Conservation (phyloP, 2,113 vertebrate species). For the Theropithecus gelada region DNA sequence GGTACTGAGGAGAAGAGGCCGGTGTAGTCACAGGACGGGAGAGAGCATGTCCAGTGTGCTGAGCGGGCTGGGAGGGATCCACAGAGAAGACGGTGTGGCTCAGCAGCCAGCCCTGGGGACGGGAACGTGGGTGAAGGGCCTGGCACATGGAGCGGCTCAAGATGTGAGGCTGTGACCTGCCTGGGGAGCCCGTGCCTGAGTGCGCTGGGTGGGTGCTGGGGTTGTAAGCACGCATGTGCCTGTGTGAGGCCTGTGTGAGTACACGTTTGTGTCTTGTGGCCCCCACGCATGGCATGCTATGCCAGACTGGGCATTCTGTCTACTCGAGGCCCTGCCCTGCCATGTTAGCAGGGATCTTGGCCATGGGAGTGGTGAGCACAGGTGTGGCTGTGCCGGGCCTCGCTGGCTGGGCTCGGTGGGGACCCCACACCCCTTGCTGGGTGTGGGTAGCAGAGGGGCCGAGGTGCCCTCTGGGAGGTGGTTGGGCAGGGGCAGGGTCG, state of each 20-base stretch:
- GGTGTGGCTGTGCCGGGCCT: neutral
- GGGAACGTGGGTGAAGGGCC: too few relatives aligned
- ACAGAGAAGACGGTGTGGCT: neutral
- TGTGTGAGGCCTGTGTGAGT: neutral
- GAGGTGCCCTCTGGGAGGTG: neutral
- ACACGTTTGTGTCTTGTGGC: accelerated
- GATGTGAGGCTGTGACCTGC: accelerated
- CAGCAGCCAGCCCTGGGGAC: too few relatives aligned
- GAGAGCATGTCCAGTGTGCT: neutral
- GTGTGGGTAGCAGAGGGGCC: neutral
- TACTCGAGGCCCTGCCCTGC: accelerated
- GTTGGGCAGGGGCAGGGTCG: neutral
- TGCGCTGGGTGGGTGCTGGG: accelerated
- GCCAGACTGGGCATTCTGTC: neutral
- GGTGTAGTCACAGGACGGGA: accelerated
- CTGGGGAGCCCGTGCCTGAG: neutral
- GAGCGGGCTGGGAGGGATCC: too few relatives aligned
- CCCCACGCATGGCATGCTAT: accelerated
- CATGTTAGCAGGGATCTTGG: neutral
- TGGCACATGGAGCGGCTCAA: neutral
- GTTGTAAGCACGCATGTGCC: accelerated
- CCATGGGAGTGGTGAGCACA: neutral
- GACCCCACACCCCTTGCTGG: neutral
- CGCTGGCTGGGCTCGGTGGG: accelerated
- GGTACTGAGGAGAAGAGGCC: too few relatives aligned